Evolutionary conservation across 2,888 invertebrate genomes (phyloP), one percentile per base, ranked within the genome.

Genomic region (Ophion costatus): DNA sequence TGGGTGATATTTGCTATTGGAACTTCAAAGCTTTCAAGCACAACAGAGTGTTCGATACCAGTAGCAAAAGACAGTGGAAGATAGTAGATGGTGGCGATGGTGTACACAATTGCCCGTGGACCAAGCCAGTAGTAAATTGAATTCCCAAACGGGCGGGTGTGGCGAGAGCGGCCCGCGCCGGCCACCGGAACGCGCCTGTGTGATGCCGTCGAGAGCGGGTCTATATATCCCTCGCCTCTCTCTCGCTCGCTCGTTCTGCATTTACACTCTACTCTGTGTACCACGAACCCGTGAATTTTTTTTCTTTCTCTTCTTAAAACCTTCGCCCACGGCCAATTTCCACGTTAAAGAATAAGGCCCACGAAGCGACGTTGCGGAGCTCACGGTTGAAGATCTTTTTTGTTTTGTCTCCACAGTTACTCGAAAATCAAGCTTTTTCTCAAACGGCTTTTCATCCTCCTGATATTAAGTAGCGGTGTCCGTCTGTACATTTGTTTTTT

Each of bases 61-160:
- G 67, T 59, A 51, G 70, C 42, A 80, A 77, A 75, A 70, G 45
- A 24, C 73, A 74, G 51, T 56, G 61, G 67, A 76, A 77, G 67
- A 82, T 61, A 64, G 77, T 42, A 82, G n/a, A 86, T 83, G 87
- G 84, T 63, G 87, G 85, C 88, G 86, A 88, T 89, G 86, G 80
- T 85, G 79, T 78, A 86, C 81, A 86, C 85, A 86, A 84, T 86
- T 85, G 83, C 86, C 45, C 80, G 82, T 87, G 88, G 89, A 89
- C 89, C 89, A 85, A 88, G 89, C 88, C 90, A 90, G 90, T 83
- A 70, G 85, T 89, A 91, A 92, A 91, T 91, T 90, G 92, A 93
- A 93, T 94, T 94, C 93, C 93, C 93, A 93, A 93, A 94, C 93
- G 93, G 93, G 93, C 93, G 93, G 93, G 93, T 93, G 93, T 93